phyloP scores from a whole-genome alignment of 2,888 invertebrate genomes.

The Punctoribates punctum region DNA sequence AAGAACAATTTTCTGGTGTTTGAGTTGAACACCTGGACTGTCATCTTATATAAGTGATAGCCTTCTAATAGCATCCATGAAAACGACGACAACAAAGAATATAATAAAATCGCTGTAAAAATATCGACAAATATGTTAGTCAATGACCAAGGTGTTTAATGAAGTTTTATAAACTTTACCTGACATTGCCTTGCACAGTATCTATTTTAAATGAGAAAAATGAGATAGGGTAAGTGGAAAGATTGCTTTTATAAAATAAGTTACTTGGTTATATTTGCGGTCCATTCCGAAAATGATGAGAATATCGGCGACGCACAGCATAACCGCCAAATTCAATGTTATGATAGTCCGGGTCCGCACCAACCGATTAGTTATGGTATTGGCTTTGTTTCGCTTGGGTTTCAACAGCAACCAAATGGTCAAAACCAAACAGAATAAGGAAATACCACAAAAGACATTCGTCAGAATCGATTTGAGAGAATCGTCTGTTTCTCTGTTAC shows the following conservation, averaged over 20 bases:
- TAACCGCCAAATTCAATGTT: conserved; percentile 44
- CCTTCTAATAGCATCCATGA: conserved; percentile 47
- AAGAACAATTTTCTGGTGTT: background rate
- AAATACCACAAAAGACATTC: conserved; percentile 40
- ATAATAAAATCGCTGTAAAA: conserved; percentile 38
- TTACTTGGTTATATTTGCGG: background rate
- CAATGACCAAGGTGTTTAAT: too few relatives aligned
- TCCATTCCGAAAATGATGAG: conserved; percentile 40
- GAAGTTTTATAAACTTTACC: background rate
- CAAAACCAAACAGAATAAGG: conserved; percentile 39
- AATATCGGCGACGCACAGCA: conserved; percentile 43
- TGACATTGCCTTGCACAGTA: conserved; percentile 42
- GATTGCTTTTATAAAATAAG: background rate
- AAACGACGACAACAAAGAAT: conserved; percentile 45
- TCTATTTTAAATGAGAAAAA: conserved; percentile 11
- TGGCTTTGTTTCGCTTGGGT: conserved; percentile 39
- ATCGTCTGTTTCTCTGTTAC: conserved; percentile 40
- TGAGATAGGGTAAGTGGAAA: background rate
- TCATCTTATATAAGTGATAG: conserved; percentile 44
- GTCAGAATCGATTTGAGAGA: conserved; percentile 38
- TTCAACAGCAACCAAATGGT: conserved; percentile 43
- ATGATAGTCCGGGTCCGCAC: conserved; percentile 15
- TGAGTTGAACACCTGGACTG: conserved; percentile 42
- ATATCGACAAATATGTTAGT: too few relatives aligned
- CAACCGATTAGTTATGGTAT: conserved; percentile 24